These are phyloP conservation scores for Ifrita kowaldi DNA, from an alignment of 2,113 vertebrate species.

Conservation along the genomic window DNA sequence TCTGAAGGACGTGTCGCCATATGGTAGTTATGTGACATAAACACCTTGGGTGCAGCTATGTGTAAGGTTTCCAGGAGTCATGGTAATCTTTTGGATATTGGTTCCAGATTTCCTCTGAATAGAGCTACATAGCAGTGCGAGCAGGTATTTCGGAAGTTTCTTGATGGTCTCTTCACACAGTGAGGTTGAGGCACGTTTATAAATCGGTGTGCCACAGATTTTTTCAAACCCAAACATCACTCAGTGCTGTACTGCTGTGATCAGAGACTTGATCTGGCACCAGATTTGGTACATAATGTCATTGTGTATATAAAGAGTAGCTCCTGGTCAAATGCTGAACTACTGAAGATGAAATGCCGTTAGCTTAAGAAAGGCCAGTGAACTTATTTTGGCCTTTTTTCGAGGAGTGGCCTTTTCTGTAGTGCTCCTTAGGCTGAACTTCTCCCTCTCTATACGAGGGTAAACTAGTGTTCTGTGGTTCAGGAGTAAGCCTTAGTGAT, in stretches of 20 bases:
- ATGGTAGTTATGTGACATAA: not conserved
- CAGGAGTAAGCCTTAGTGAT: not conserved
- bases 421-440: not conserved
- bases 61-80: not conserved
- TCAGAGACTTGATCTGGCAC: not conserved
- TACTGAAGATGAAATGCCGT: not conserved
- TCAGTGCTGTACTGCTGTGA: not conserved
- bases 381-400: not conserved
- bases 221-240: not conserved
- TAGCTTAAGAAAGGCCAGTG: not conserved
- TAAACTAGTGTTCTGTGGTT: not conserved
- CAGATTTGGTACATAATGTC: not conserved
- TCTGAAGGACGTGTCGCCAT: not conserved
- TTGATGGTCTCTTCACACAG: not conserved
- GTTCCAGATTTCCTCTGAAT: not conserved
- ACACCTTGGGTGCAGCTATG: not conserved
- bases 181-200: not conserved
- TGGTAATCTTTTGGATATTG: not conserved
- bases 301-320: not conserved
- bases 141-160: not conserved
- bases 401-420: not conserved
- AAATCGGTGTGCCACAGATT: not conserved
- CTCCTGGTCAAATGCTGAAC: not conserved
- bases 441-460: fast-evolving
- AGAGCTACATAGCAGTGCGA: not conserved